Percentiles rank a stretch among this genome's conserved stretches.
Evolutionary conservation across 2,113 vertebrate genomes (phyloP).

Genomic region (Ceyx melanurus): DNA sequence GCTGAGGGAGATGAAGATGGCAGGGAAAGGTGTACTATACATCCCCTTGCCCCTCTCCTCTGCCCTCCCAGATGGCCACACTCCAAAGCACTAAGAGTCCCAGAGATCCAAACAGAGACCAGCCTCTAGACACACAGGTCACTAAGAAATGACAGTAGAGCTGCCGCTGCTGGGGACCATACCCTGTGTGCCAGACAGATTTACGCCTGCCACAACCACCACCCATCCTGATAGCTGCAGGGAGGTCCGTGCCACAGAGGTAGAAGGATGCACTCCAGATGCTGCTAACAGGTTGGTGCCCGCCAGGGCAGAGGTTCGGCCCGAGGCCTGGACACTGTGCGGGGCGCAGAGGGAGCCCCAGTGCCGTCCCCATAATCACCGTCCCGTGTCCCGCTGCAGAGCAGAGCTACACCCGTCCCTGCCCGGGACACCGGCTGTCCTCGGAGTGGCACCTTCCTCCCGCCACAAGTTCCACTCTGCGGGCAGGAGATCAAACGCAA

Average conservation of each 20-base stretch:
- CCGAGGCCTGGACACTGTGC: background rate
- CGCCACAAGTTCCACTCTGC: background rate
- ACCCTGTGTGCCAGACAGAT: background rate
- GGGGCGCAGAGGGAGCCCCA: background rate
- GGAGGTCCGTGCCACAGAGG: background rate
- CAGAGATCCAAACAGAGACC: background rate
- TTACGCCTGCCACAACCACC: background rate
- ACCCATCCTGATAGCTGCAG: background rate
- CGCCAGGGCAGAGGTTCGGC: background rate
- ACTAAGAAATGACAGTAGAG: background rate
- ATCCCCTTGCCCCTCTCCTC: background rate
- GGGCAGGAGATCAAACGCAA: background rate
- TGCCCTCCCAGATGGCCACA: background rate
- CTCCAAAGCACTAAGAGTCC: background rate
- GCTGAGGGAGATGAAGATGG: background rate
- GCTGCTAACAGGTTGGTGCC: slow-evolving; percentile 10
- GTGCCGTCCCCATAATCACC: rapidly evolving
- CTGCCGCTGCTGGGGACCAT: background rate
- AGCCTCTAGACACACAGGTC: background rate
- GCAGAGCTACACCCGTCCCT: background rate
- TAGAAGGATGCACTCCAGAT: background rate
- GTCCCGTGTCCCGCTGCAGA: background rate
- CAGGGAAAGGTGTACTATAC: background rate
- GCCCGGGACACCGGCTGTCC: background rate
- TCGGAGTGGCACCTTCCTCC: background rate